phyloP scores from a whole-genome alignment of 2,888 invertebrate species.

The Allolobophora icterica region DNA sequence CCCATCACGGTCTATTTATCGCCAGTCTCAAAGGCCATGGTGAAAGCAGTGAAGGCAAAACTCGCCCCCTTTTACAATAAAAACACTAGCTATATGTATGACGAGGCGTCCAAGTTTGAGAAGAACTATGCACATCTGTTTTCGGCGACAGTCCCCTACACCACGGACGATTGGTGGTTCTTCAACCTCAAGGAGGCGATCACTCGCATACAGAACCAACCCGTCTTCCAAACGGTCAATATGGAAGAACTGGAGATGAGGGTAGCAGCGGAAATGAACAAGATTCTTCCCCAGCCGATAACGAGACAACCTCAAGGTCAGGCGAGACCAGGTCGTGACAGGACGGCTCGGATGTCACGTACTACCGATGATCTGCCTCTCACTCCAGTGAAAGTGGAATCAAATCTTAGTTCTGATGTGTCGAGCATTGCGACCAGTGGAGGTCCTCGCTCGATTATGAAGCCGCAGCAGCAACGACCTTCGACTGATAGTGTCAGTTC shows the following conservation, averaged over 20 bases:
- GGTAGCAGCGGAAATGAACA: conserved; percentile 28
- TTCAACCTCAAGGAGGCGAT: conserved; percentile 47
- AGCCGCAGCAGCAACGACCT: background rate
- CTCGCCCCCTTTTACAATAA: conserved; percentile 48
- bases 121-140: conserved; percentile 44
- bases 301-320: background rate
- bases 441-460: background rate
- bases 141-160: conserved; percentile 47
- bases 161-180: conserved; percentile 47
- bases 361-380: conserved; percentile 40
- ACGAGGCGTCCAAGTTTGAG: conserved; percentile 48
- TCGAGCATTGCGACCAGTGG: background rate
- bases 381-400: background rate
- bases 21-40: conserved; percentile 46
- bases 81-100: conserved; percentile 44
- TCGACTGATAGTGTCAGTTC: conserved; percentile 12
- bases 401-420: background rate
- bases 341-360: conserved; percentile 35
- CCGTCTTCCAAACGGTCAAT: conserved; percentile 40
- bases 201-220: conserved; percentile 45
- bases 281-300: conserved; percentile 2
- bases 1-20: conserved; percentile 50
- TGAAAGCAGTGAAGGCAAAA: conserved; percentile 45
- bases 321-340: conserved; percentile 20
- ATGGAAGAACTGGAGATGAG: conserved; percentile 13